These are phyloP conservation scores for Enhydra lutris DNA, from an alignment of 2,113 vertebrate species.

Conservation along the genomic window DNA sequence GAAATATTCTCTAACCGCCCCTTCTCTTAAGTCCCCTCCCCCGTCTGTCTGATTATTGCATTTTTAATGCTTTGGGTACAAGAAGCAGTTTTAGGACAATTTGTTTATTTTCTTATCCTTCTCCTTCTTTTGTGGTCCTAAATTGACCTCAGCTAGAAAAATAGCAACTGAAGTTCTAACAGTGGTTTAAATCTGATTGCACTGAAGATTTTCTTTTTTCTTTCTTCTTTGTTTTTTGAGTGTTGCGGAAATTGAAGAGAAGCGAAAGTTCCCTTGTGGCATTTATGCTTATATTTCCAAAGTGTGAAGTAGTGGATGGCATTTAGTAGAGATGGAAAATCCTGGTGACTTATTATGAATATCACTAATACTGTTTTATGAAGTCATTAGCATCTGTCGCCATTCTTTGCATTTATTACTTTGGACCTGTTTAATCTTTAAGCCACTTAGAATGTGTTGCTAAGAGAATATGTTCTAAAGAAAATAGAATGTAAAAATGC, in stretches of 20 bases:
- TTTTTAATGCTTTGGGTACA: constrained; percentile 47
- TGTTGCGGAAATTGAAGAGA: constrained; percentile 41
- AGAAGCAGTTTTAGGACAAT: neutral
- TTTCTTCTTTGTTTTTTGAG: neutral
- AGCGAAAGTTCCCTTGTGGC: neutral
- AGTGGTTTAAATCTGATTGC: constrained; percentile 36
- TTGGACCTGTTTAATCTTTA: constrained; percentile 45
- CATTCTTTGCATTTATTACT: neutral
- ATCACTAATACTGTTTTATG: neutral
- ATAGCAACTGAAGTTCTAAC: constrained; percentile 19
- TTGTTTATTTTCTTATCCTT: constrained; percentile 33
- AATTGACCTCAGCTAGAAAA: constrained; percentile 53
- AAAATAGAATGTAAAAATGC: neutral
- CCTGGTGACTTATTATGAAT: neutral
- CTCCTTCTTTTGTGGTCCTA: constrained; percentile 4
- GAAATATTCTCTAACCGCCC: neutral
- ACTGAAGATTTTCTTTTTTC: constrained; percentile 24
- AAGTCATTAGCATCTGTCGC: constrained; percentile 39
- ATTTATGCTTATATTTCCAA: constrained; percentile 28
- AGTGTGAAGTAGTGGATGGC: constrained; percentile 28
- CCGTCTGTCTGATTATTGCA: constrained; percentile 43
- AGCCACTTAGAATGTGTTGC: neutral
- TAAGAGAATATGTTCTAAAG: neutral
- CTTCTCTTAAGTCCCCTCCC: neutral
- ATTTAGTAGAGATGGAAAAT: constrained; percentile 42